Percentiles rank a stretch among this genome's conserved stretches.
phyloP scores from a whole-genome alignment of 2,888 invertebrate species.

The Thymelicus lineola region DNA sequence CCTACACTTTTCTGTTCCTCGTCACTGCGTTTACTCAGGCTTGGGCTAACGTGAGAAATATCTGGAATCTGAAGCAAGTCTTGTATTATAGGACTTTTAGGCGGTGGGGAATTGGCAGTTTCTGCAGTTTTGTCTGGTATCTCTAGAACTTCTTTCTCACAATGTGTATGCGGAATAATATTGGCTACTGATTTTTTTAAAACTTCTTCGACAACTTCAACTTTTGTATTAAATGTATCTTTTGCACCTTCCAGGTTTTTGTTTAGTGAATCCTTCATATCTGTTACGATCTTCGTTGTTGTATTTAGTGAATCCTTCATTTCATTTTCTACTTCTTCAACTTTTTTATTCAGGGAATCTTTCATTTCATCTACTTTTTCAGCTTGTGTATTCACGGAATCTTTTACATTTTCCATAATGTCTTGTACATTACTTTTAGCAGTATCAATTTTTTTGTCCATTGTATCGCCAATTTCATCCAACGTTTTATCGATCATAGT shows the following conservation, averaged over 20 bases:
- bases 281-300: neutral
- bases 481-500: constrained; percentile 50
- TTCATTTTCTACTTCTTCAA: neutral
- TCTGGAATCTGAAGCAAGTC: constrained; percentile 75
- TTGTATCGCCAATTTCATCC: constrained; percentile 38
- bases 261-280: constrained; percentile 1
- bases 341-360: neutral
- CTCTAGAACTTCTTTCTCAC: constrained; percentile 63
- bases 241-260: neutral
- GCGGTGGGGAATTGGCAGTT: constrained; percentile 72
- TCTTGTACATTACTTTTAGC: constrained; percentile 54
- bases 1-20: constrained; percentile 76
- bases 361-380: constrained; percentile 34
- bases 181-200: constrained; percentile 65
- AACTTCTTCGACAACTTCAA: constrained; percentile 67
- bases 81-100: constrained; percentile 74
- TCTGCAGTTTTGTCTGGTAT: constrained; percentile 69
- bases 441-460: constrained; percentile 41
- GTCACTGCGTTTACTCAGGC: constrained; percentile 74
- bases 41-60: constrained; percentile 71
- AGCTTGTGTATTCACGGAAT: constrained; percentile 49
- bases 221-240: constrained; percentile 50
- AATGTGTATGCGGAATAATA: constrained; percentile 59
- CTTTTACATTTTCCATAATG: constrained; percentile 50
- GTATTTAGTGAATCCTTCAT: neutral